These are phyloP conservation scores for Mugil cephalus DNA, from an alignment of 2,113 vertebrate genomes.

Conservation along the genomic window DNA sequence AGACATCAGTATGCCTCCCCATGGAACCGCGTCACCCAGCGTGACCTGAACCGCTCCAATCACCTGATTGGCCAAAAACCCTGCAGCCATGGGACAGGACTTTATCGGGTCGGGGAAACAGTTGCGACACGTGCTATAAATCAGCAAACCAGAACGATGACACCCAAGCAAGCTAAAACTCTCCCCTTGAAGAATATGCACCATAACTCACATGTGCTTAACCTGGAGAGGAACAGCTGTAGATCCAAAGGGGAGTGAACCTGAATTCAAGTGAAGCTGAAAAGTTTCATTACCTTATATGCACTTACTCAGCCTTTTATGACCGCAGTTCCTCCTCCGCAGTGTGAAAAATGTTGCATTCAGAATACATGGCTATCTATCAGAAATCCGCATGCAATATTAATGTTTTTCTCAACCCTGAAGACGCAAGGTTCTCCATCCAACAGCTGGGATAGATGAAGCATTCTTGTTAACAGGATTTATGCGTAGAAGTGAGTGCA, in stretches of 20 bases:
- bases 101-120: slow-evolving; percentile 25
- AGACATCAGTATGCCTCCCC: slow-evolving; percentile 55
- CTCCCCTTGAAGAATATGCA: slow-evolving; percentile 51
- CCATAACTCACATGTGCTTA: slow-evolving; percentile 72
- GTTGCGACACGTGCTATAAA: slow-evolving; percentile 59
- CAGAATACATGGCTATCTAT: slow-evolving; percentile 24
- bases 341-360: slow-evolving; percentile 31
- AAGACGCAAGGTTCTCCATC: slow-evolving; percentile 23
- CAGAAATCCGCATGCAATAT: slow-evolving; percentile 36
- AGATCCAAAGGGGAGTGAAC: slow-evolving; percentile 16
- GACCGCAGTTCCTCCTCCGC: neutral
- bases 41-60: slow-evolving; percentile 33
- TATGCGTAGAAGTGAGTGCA: slow-evolving; percentile 28
- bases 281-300: slow-evolving; percentile 44
- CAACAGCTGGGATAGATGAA: slow-evolving; percentile 44
- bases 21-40: slow-evolving; percentile 52
- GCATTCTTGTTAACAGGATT: slow-evolving; percentile 41
- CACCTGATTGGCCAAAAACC: slow-evolving; percentile 29
- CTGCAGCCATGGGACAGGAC: neutral
- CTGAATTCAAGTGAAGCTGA: neutral
- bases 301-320: slow-evolving; percentile 34
- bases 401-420: slow-evolving; percentile 30
- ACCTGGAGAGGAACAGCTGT: slow-evolving; percentile 21
- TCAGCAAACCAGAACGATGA: slow-evolving; percentile 62
- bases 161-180: slow-evolving; percentile 63